Base-by-base conservation (phyloP, 2,888 invertebrate genomes). In the Daptonema setosum region DNA sequence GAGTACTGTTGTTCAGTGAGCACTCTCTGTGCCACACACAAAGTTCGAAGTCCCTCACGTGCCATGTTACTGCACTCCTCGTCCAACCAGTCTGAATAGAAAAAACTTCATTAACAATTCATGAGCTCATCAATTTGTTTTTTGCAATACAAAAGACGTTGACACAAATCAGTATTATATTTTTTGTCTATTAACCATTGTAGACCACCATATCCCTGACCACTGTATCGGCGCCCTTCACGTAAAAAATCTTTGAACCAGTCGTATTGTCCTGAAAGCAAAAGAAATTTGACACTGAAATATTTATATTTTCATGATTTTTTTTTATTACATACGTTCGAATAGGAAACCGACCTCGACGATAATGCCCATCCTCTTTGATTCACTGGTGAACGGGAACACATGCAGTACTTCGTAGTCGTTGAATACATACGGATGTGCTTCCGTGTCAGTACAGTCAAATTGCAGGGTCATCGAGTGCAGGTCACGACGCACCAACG, bases 171-270 rank as follows among this genome's bases (percentile, higher is more conserved):
- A n/a, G n/a, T n/a, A n/a, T n/a, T n/a, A n/a, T n/a, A n/a, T n/a
- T n/a, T n/a, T n/a, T n/a, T n/a, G n/a, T n/a, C n/a, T n/a, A n/a
- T n/a, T n/a, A n/a, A n/a, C n/a, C 82, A 54, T 88, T 87, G 69
- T 85, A 86, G 65, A 84, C 83, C 2, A 93, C 82, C 65, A 91
- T 83, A 28, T 78, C 78, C 5, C 83, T 78, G 81, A 95, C 83
- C 0, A 91, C 85, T 43, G 86, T 83, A 73, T 95, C 95, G 0
- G 95, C 95, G 11, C 95, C 95, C 74, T 95, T 97, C 69, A 93
- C 77, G 75, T 87, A 91, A 73, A 93, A 93, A n/a, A 82, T 81
- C 59, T 93, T 88, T 70, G 85, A 84, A 0, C 83, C 84, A 0
- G 81, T 81, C 22, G 72, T 69, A 56, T 77, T 75, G 57, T 80